A percentile compares a stretch with the other conserved stretches of the same genome.
Evolutionary conservation across 2,113 vertebrate species (phyloP).

Genomic region (Ursus arctos): DNA sequence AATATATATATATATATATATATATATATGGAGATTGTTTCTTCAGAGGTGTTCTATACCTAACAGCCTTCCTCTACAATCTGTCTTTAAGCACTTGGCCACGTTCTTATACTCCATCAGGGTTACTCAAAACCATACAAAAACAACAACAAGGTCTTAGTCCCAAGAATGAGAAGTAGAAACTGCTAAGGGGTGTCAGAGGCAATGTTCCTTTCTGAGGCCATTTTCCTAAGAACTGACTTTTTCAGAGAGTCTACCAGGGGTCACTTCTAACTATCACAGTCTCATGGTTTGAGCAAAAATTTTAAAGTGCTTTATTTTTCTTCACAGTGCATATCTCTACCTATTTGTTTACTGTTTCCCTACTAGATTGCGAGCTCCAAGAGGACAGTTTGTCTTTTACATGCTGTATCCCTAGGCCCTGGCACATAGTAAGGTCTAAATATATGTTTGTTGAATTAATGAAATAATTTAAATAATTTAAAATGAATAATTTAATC

Average conservation of each 20-base stretch:
- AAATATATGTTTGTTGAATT: conserved; percentile 27
- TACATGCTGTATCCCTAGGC: background rate
- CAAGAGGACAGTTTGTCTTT: background rate
- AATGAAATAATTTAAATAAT: conserved; percentile 57
- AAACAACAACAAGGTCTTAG: conserved; percentile 1
- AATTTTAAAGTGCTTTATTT: conserved; percentile 32
- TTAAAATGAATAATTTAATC: background rate
- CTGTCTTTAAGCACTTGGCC: background rate
- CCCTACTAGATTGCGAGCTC: background rate
- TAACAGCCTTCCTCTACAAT: conserved; percentile 23
- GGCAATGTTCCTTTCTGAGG: conserved; percentile 41
- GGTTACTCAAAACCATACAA: background rate
- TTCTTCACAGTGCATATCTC: conserved; percentile 23
- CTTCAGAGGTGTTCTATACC: conserved; percentile 23
- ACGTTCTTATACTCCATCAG: background rate
- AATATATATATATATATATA: no score
- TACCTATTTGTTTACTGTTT: background rate
- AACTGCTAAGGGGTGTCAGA: background rate
- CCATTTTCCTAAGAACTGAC: background rate
- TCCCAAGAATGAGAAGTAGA: background rate
- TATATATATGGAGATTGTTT: background rate
- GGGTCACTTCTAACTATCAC: background rate
- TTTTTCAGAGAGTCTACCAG: background rate
- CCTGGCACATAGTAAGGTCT: background rate
- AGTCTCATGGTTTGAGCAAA: conserved; percentile 16